Conservation (phyloP, 2,113 vertebrate species). For the Heterotis niloticus region DNA sequence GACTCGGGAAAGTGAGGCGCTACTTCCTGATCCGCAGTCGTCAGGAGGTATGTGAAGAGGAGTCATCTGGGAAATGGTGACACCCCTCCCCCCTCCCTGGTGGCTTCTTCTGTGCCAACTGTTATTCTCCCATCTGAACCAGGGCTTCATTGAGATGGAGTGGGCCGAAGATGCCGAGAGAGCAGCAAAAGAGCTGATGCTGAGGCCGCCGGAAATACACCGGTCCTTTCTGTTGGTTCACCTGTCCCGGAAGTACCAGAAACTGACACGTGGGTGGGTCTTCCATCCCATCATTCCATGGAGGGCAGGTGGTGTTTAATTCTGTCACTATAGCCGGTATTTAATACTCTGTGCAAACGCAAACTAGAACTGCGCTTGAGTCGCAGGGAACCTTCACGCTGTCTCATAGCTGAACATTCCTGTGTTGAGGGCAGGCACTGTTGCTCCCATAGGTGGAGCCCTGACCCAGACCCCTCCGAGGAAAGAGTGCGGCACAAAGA, state of each 20-base stretch:
- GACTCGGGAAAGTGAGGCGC: conserved; percentile 42
- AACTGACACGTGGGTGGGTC: conserved; percentile 47
- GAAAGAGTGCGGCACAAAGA: not conserved
- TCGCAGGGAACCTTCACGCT: too few species aligned
- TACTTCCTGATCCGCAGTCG: conserved; percentile 37
- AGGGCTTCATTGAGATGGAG: conserved; percentile 59
- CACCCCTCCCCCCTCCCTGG: too few species aligned
- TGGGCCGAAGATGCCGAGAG: conserved; percentile 40
- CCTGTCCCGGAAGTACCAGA: conserved; percentile 45
- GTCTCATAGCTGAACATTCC: too few species aligned
- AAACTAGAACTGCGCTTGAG: not conserved
- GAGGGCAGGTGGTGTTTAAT: not conserved
- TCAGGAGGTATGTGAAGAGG: conserved; percentile 35
- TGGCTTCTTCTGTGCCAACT: too few species aligned
- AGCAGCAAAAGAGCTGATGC: conserved; percentile 31
- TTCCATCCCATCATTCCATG: not conserved
- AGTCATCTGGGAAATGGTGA: too few species aligned
- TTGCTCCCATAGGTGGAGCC: conserved; percentile 30
- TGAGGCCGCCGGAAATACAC: conserved; percentile 13
- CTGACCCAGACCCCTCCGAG: not conserved
- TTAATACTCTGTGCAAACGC: not conserved
- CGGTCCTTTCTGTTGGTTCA: conserved; percentile 18
- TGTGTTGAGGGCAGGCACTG: not conserved
- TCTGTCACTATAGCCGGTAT: not conserved
- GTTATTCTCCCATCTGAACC: not conserved